These are phyloP conservation scores for Scelioninae gen. 1 DNA, from an alignment of 2,888 invertebrate species.

Conservation along the genomic window DNA sequence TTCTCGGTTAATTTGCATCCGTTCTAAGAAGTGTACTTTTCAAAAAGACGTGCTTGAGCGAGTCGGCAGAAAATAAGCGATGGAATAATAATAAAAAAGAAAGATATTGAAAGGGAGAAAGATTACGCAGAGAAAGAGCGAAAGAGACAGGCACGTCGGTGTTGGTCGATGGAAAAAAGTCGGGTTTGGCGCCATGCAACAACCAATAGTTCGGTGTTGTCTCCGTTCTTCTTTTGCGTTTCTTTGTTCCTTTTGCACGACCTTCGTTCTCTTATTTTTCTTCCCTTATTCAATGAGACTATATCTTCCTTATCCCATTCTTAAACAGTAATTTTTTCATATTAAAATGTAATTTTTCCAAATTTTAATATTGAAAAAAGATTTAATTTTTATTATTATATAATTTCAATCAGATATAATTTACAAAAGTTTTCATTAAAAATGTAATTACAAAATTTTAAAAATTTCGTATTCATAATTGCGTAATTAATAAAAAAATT, in stretches of 20 bases:
- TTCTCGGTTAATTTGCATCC: constrained; percentile 61
- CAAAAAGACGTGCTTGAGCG: constrained; percentile 45
- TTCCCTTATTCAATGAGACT: neutral
- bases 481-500: too few relatives aligned
- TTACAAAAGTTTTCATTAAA: too few relatives aligned
- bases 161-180: constrained; percentile 58
- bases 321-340: too few relatives aligned
- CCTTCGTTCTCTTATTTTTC: constrained; percentile 12
- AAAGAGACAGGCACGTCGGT: constrained; percentile 27
- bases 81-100: constrained; percentile 58
- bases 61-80: constrained; percentile 55
- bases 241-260: constrained; percentile 37
- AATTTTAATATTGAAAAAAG: too few relatives aligned
- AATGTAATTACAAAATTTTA: too few relatives aligned
- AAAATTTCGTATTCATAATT: too few relatives aligned
- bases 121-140: too few relatives aligned
- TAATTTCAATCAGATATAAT: too few relatives aligned
- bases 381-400: too few relatives aligned
- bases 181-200: constrained; percentile 67
- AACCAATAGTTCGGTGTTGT: constrained; percentile 58
- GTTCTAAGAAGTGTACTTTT: constrained; percentile 53
- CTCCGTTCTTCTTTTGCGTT: constrained; percentile 34
- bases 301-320: too few relatives aligned
- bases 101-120: constrained; percentile 46
- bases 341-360: too few relatives aligned